Evolutionary conservation across 1,140 invertebrate species (phyloP).

Genomic region (Venturia canescens): DNA sequence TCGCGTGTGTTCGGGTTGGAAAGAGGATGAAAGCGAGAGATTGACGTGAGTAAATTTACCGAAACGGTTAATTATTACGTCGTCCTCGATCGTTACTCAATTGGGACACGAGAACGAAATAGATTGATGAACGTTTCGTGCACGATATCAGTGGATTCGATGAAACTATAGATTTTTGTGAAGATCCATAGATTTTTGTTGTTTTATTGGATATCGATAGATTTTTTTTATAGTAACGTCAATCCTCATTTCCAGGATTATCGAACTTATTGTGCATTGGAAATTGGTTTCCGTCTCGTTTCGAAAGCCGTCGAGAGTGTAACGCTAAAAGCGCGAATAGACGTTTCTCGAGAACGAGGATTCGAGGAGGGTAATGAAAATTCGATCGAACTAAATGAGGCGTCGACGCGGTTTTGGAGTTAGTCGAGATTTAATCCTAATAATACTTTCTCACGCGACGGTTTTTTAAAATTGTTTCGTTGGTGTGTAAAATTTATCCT

Average conservation of each 20-base stretch:
- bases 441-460: background rate
- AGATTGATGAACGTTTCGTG: background rate
- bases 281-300: too few relatives aligned
- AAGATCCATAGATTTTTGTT: too few relatives aligned
- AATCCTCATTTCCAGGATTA: too few relatives aligned
- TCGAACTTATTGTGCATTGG: too few relatives aligned
- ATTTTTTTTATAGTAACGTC: too few relatives aligned
- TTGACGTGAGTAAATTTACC: conserved; percentile 4
- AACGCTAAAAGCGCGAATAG: conserved; percentile 23
- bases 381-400: background rate
- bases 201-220: too few relatives aligned
- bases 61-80: conserved; percentile 30
- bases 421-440: background rate
- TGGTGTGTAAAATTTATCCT: too few relatives aligned
- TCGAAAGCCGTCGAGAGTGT: too few relatives aligned
- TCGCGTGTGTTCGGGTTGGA: background rate
- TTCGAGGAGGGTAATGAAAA: background rate
- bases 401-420: background rate
- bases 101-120: conserved; percentile 4
- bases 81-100: conserved; percentile 35
- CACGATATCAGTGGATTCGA: too few relatives aligned
- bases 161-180: too few relatives aligned
- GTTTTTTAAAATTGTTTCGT: too few relatives aligned
- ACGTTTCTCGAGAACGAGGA: background rate
- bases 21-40: background rate